Conservation (phyloP, 1,140 invertebrate genomes). For the Doryteuthis pealeii region DNA sequence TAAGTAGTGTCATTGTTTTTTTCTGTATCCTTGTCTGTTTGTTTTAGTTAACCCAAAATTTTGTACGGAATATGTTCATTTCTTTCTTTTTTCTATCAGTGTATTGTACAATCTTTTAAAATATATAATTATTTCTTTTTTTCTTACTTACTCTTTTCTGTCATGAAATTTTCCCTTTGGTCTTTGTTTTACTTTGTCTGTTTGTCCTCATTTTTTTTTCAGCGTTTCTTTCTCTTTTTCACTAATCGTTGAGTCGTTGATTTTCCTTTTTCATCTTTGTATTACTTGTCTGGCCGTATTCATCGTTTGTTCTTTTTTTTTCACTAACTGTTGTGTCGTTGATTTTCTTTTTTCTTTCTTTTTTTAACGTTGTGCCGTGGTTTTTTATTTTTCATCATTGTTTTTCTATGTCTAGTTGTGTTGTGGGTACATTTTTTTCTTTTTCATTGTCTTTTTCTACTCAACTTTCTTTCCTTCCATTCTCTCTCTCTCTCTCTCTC, state of each 20-base stretch:
- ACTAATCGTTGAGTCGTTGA: not conserved
- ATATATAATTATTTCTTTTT: no score
- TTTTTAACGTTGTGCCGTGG: not conserved
- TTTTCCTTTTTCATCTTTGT: not conserved
- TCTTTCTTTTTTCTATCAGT: no score
- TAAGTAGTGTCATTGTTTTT: no score
- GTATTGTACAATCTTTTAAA: no score
- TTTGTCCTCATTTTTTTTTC: not conserved
- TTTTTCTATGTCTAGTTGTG: not conserved
- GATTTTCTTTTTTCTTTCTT: not conserved
- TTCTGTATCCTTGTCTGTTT: no score
- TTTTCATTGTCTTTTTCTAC: not conserved
- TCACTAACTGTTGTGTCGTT: not conserved
- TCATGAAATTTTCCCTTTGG: not conserved
- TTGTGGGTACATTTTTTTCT: not conserved
- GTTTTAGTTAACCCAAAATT: no score
- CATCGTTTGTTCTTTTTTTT: not conserved
- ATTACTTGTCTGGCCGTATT: not conserved
- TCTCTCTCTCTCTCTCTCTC: conserved; percentile 1
- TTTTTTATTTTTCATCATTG: not conserved
- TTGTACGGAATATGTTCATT: no score
- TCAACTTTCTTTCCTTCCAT: no score
- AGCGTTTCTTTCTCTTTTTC: not conserved
- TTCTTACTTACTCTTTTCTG: no score
- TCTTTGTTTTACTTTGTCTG: not conserved